Percentiles rank a stretch among this genome's conserved stretches.
Conservation (phyloP, 2,888 invertebrate genomes). For the Leuctra nigra region DNA sequence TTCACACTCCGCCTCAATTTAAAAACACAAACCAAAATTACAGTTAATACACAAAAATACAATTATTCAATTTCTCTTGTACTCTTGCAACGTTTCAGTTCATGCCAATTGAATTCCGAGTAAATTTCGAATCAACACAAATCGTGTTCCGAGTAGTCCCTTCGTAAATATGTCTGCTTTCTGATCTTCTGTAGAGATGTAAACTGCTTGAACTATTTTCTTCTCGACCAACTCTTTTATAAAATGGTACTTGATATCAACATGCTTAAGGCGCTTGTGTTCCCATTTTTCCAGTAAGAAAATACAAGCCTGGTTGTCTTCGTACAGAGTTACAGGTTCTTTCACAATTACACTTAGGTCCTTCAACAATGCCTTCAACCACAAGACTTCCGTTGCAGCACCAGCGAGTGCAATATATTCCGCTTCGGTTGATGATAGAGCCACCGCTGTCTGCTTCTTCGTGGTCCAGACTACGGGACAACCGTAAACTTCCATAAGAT, state of each 20-base stretch:
- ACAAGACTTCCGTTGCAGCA: slow-evolving; percentile 32
- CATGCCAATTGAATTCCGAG: background rate
- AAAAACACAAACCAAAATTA: no score
- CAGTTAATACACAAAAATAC: no score
- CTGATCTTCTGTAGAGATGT: slow-evolving; percentile 26
- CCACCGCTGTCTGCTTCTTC: slow-evolving; percentile 34
- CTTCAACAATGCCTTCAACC: slow-evolving; percentile 31
- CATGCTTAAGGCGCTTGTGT: slow-evolving; percentile 29
- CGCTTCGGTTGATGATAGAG: slow-evolving; percentile 36
- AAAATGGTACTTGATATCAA: slow-evolving; percentile 25
- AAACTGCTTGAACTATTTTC: slow-evolving; percentile 25
- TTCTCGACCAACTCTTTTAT: slow-evolving; percentile 21
- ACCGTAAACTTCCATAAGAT: slow-evolving; percentile 32
- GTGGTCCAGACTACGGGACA: slow-evolving; percentile 34
- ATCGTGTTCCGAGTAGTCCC: slow-evolving; percentile 12
- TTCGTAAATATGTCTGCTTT: slow-evolving; percentile 29
- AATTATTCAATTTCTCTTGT: no score
- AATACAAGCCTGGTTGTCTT: slow-evolving; percentile 32
- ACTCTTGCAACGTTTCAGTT: no score
- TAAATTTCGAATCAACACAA: background rate
- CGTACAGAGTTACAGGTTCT: slow-evolving; percentile 23
- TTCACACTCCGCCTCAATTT: no score
- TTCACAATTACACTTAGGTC: slow-evolving; percentile 27
- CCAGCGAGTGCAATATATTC: slow-evolving; percentile 35
- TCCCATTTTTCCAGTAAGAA: slow-evolving; percentile 23